Evolutionary conservation across 2,113 vertebrate species (phyloP), one percentile per base, ranked within the genome.

Genomic region (Lanius collurio): DNA sequence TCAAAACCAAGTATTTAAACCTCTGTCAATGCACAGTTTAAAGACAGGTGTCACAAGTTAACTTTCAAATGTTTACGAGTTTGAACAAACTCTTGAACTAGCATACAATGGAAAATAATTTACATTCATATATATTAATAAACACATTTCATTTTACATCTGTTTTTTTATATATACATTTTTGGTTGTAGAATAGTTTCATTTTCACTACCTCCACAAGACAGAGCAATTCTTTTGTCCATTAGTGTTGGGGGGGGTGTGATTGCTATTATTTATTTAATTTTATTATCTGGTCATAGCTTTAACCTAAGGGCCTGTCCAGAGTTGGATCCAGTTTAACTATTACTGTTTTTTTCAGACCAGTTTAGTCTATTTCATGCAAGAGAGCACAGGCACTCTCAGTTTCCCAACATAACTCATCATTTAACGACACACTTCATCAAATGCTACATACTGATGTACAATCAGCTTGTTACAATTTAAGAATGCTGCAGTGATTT

Each of bases 181-280:
- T 91, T 35, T 56, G 9, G 37, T 71, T 92, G 71, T 76, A 59
- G 15, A 87, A 79, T 20, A 23, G 28, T 78, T 93, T 94, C 15
- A 30, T 75, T 94, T 91, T 94, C 49, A 84, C 37, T 87, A 20
- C 41, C 26, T 64, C n/a, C n/a, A 73, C 3, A 85, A 41, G 26
- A 84, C 26, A 89, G 60, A 78, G 15, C 17, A 92, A 52, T 5
- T 94, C 15, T 62, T 83, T n/a, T 50, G 22, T 57, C 23, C 52
- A 31, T 19, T 22, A 37, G 8, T 15, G 11, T 26, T 68, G 16
- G 0, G 1, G 5, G 13, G 1, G 3, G 4, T 8, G 21, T 19
- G 23, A 75, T 35, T 68, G n/a, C 30, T 76, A 14, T 62, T 49
- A 37, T 69, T 63, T 22, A 33, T n/a, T 78, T 59, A 12, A 24